Conservation (phyloP, 2,113 vertebrate species). For the Corapipo altera region DNA sequence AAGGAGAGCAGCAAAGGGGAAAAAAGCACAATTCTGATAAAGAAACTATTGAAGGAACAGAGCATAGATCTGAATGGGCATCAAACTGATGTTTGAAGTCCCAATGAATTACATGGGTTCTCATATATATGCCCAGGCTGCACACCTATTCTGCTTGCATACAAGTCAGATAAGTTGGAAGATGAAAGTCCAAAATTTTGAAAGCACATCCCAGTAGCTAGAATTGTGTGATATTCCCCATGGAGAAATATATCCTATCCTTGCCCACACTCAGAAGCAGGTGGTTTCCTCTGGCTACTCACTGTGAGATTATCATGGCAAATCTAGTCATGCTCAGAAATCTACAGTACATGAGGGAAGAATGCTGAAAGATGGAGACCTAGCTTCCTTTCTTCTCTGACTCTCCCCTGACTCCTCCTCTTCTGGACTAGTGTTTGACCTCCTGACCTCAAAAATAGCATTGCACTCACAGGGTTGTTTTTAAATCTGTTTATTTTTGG, state of each 20-base stretch:
- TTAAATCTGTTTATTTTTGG: not conserved
- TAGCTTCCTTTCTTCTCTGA: not conserved
- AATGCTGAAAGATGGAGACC: not conserved
- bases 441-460: not conserved
- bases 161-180: not conserved
- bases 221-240: not conserved
- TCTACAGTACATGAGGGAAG: not conserved
- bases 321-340: not conserved
- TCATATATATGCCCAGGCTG: not conserved
- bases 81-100: not conserved
- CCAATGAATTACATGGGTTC: not conserved
- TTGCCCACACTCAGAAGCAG: not conserved
- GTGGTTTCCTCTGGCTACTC: not conserved
- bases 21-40: not conserved
- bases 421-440: not conserved
- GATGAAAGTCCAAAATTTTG: not conserved
- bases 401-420: not conserved
- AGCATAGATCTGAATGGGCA: not conserved
- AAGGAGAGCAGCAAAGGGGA: not conserved
- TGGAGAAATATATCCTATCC: not conserved
- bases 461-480: not conserved
- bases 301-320: not conserved
- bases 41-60: not conserved
- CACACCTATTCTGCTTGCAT: not conserved
- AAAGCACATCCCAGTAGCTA: not conserved